Percentiles rank a stretch among this genome's conserved stretches.
phyloP scores from a whole-genome alignment of 2,888 invertebrate species.

The Tipula unca region DNA sequence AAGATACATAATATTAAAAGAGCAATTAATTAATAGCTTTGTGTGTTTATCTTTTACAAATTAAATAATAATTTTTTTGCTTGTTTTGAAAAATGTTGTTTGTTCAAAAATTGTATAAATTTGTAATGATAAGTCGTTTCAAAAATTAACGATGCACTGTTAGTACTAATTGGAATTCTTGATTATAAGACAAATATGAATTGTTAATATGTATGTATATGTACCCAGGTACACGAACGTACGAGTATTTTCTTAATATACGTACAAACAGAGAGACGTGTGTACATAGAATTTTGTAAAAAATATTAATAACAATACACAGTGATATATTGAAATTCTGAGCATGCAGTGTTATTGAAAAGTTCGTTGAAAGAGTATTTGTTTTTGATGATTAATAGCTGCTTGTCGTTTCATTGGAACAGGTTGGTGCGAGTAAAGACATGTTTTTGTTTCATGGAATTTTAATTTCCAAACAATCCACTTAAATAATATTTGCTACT shows the following conservation, averaged over 20 bases:
- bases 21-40: slow-evolving; percentile 14
- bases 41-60: background rate
- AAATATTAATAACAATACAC: background rate
- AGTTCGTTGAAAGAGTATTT: background rate
- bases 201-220: too few species aligned
- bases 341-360: background rate
- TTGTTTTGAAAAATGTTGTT: too few species aligned
- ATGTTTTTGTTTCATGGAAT: too few species aligned
- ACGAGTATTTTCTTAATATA: background rate
- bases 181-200: background rate
- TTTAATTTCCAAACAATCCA: too few species aligned
- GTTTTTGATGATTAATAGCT: background rate
- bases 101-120: background rate
- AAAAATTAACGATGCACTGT: background rate
- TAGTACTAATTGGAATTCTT: background rate
- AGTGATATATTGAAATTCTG: background rate
- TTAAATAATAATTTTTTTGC: background rate
- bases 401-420: too few species aligned
- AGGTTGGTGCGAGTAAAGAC: too few species aligned
- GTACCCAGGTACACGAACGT: background rate
- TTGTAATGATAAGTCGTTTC: background rate
- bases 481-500: too few species aligned
- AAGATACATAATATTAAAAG: background rate
- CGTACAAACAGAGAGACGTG: too few species aligned
- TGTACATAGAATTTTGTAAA: background rate